These are phyloP conservation scores for Pipra filicauda DNA, from an alignment of 2,113 vertebrate species.

Conservation along the genomic window DNA sequence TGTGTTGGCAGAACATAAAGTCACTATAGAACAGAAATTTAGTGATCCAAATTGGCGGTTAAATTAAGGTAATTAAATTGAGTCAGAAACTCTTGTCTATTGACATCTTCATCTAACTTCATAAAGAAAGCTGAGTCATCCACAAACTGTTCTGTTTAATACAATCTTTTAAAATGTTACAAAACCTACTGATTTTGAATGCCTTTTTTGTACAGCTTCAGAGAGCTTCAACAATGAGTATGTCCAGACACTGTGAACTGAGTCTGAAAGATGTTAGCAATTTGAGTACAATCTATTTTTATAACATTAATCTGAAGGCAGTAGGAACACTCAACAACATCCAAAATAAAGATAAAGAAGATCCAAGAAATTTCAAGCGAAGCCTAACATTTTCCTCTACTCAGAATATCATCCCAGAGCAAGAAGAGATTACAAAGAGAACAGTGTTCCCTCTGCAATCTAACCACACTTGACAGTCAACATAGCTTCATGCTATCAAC, in stretches of 20 bases:
- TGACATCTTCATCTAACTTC: slow-evolving; percentile 7
- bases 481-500: neutral
- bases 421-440: neutral
- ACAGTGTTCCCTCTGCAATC: neutral
- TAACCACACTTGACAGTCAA: neutral
- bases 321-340: neutral
- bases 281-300: slow-evolving; percentile 50
- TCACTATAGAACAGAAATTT: slow-evolving; percentile 9
- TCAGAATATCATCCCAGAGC: neutral
- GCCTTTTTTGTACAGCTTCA: slow-evolving; percentile 35
- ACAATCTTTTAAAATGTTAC: neutral
- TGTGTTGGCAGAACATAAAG: slow-evolving; percentile 32
- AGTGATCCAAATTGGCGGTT: neutral
- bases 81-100: neutral
- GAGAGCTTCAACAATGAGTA: neutral
- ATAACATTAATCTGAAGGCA: slow-evolving; percentile 6
- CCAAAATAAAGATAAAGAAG: slow-evolving; percentile 56
- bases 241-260: neutral
- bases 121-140: neutral
- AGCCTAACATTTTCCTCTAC: slow-evolving; percentile 34
- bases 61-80: neutral
- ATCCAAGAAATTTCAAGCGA: slow-evolving; percentile 47
- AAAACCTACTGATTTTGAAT: slow-evolving; percentile 23
- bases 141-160: neutral
- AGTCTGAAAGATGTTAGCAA: slow-evolving; percentile 15